Evolutionary conservation across 2,888 invertebrate genomes (phyloP).

Genomic region (Pachycephus smyrnensis): DNA sequence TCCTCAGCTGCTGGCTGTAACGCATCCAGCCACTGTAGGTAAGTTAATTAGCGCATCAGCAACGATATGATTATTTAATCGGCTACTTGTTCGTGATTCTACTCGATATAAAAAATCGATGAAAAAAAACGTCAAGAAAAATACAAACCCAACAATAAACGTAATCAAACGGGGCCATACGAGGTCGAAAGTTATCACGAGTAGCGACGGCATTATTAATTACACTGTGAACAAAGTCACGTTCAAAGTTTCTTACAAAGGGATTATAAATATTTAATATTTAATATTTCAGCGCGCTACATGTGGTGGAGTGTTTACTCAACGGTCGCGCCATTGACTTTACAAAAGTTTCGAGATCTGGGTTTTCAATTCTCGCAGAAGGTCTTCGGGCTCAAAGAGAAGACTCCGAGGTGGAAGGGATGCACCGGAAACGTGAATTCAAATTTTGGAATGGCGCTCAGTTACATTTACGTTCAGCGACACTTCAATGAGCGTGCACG

Average conservation of each 20-base stretch:
- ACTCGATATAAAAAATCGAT: not conserved
- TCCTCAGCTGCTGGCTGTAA: slow-evolving; percentile 69
- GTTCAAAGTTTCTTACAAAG: not conserved
- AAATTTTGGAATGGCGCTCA: slow-evolving; percentile 76
- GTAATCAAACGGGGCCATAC: slow-evolving; percentile 39
- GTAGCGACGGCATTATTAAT: not conserved
- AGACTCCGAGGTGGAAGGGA: slow-evolving; percentile 75
- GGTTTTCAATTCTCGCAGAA: slow-evolving; percentile 76
- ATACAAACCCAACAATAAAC: not conserved
- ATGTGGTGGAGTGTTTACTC: slow-evolving; percentile 80
- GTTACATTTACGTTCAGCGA: slow-evolving; percentile 73
- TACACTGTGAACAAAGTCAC: too few species aligned
- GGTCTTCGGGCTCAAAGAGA: slow-evolving; percentile 74
- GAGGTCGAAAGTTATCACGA: slow-evolving; percentile 26
- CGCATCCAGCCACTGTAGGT: slow-evolving; percentile 72
- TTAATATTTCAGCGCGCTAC: slow-evolving; percentile 73
- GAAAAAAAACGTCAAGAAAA: not conserved
- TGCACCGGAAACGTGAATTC: slow-evolving; percentile 75
- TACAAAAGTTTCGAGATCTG: slow-evolving; percentile 71
- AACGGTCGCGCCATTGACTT: slow-evolving; percentile 74
- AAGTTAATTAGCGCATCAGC: slow-evolving; percentile 28
- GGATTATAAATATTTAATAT: not conserved
- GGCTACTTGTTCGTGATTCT: not conserved
- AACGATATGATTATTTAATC: not conserved
- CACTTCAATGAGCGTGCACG: slow-evolving; percentile 73